A percentile compares a stretch with the other conserved stretches of the same genome.
phyloP scores from a whole-genome alignment of 2,888 invertebrate species.

The Tenthredo amoena region DNA sequence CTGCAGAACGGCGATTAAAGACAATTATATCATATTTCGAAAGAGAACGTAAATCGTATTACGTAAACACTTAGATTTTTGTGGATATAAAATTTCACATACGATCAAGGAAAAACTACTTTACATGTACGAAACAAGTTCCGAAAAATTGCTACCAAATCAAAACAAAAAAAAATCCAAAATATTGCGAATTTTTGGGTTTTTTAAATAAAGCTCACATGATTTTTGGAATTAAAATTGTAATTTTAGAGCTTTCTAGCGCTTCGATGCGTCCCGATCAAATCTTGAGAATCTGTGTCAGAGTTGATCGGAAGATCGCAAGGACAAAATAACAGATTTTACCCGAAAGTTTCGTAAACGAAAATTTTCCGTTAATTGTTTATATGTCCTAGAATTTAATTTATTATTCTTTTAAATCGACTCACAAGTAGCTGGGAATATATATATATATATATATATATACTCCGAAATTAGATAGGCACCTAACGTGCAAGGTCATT shows the following conservation, averaged over 20 bases:
- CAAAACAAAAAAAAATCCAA: too few relatives aligned
- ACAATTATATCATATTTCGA: not conserved
- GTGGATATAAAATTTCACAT: not conserved
- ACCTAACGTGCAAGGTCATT: conserved; percentile 34
- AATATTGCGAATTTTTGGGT: too few relatives aligned
- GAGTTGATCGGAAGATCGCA: not conserved
- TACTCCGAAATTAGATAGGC: conserved; percentile 26
- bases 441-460: not conserved
- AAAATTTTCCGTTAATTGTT: not conserved
- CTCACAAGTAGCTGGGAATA: not conserved
- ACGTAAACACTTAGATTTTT: not conserved
- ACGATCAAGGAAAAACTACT: too few relatives aligned
- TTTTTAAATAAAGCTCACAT: too few relatives aligned
- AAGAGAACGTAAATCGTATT: not conserved
- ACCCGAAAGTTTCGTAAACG: not conserved
- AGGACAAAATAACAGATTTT: not conserved
- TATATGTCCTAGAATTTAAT: not conserved
- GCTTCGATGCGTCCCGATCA: too few relatives aligned
- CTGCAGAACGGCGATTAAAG: not conserved
- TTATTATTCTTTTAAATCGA: not conserved
- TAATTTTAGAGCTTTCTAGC: too few relatives aligned
- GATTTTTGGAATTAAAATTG: too few relatives aligned
- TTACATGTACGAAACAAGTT: too few relatives aligned
- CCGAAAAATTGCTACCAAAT: too few relatives aligned
- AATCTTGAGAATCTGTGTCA: not conserved